phyloP scores from a whole-genome alignment of 2,113 vertebrate species.

The Diadophis punctatus region DNA sequence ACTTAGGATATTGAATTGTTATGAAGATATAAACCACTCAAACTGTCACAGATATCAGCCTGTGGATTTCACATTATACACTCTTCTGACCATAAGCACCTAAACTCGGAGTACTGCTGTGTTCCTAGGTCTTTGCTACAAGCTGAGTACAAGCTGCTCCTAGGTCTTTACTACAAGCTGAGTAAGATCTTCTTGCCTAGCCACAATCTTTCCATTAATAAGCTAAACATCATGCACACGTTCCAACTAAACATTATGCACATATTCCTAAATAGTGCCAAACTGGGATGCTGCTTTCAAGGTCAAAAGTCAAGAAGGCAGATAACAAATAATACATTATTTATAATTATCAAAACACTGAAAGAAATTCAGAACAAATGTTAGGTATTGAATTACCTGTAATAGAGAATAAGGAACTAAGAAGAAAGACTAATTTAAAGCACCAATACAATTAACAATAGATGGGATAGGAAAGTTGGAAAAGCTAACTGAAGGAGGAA shows the following conservation, averaged over 20 bases:
- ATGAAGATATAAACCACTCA: background rate
- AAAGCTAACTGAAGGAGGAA: background rate
- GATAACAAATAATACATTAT: background rate
- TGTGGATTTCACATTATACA: background rate
- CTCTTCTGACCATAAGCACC: background rate
- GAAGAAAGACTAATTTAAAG: background rate
- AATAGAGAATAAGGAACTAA: background rate
- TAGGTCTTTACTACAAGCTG: background rate
- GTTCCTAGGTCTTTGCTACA: background rate
- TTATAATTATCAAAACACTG: background rate
- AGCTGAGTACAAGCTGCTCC: background rate
- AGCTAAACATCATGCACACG: background rate
- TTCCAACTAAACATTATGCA: background rate
- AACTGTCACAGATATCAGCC: background rate
- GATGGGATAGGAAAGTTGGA: background rate
- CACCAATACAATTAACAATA: background rate
- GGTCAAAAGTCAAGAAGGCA: background rate
- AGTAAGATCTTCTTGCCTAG: background rate
- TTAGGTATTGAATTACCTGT: background rate
- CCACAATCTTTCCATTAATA: background rate
- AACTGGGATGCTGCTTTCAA: background rate
- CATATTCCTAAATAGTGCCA: background rate
- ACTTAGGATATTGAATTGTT: background rate
- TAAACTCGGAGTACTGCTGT: background rate
- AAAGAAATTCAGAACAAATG: background rate